These are phyloP conservation scores for Brachionus manjavacas DNA, from an alignment of 1,140 invertebrate species.

Conservation along the genomic window DNA sequence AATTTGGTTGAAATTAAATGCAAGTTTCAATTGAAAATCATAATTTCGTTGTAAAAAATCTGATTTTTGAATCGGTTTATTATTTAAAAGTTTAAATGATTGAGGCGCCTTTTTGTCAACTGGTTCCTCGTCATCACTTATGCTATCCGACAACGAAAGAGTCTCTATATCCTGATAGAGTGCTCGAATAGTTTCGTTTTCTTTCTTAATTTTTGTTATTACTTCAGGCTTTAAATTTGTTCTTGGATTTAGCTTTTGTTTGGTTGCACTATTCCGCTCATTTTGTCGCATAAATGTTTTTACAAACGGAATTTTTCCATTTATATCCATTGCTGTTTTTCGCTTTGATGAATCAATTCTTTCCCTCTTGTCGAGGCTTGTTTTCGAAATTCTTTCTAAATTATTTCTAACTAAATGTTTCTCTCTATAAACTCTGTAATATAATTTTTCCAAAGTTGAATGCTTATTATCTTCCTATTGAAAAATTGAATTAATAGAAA, in stretches of 20 bases:
- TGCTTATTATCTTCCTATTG: neutral
- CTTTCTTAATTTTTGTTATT: neutral
- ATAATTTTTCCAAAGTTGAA: neutral
- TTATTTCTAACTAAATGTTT: neutral
- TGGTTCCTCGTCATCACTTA: neutral
- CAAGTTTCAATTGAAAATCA: constrained; percentile 24
- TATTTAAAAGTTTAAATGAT: neutral
- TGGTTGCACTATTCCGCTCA: neutral
- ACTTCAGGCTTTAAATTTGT: neutral
- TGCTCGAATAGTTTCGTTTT: neutral
- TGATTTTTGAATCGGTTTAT: neutral
- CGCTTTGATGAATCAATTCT: constrained; percentile 2
- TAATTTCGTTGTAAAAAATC: constrained; percentile 9
- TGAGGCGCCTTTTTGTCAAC: neutral
- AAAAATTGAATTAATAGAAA: neutral
- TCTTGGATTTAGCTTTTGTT: neutral
- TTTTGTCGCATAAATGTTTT: neutral
- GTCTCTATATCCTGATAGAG: constrained; percentile 3
- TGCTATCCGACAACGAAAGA: neutral
- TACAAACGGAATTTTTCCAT: neutral
- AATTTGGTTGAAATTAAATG: neutral
- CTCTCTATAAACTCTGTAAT: neutral
- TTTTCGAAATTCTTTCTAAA: neutral
- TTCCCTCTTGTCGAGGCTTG: constrained; percentile 10
- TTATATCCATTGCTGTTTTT: neutral